phyloP scores from a whole-genome alignment of 2,797 vertebrate species.

The Crocidura indochinensis region DNA sequence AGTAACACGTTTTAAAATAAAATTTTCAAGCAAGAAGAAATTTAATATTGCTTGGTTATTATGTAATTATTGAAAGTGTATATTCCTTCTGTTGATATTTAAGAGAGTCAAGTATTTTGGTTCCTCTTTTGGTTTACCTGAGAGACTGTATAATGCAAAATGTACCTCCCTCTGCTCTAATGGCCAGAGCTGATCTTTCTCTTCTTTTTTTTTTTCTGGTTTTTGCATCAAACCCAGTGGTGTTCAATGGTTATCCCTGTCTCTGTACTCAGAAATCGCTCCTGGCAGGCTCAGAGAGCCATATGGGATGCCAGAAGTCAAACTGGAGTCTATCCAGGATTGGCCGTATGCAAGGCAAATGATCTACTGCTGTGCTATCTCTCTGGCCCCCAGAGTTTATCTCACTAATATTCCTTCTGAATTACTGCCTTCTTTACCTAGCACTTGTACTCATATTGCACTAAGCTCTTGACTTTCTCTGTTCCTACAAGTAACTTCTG shows the following conservation, averaged over 20 bases:
- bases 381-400: background rate
- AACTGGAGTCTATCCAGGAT: too few species aligned
- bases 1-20: conserved; percentile 6
- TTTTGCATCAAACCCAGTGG: too few species aligned
- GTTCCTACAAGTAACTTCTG: conserved; percentile 51
- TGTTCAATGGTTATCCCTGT: too few species aligned
- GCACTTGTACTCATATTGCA: conserved; percentile 52
- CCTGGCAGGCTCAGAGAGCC: too few species aligned
- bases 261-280: too few species aligned
- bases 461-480: conserved; percentile 57
- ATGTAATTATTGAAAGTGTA: conserved; percentile 3
- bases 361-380: too few species aligned
- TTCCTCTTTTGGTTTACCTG: background rate
- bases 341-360: too few species aligned
- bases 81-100: conserved; percentile 17
- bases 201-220: too few species aligned
- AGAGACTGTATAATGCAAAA: conserved; percentile 17
- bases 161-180: background rate
- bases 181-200: too few species aligned
- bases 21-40: conserved; percentile 18
- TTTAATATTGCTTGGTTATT: conserved; percentile 8
- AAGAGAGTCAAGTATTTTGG: conserved; percentile 38
- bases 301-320: too few species aligned
- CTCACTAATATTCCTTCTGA: conserved; percentile 34
- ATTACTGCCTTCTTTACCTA: conserved; percentile 52